Conservation (phyloP, 1,140 invertebrate genomes). For the Brachionus calyciflorus region DNA sequence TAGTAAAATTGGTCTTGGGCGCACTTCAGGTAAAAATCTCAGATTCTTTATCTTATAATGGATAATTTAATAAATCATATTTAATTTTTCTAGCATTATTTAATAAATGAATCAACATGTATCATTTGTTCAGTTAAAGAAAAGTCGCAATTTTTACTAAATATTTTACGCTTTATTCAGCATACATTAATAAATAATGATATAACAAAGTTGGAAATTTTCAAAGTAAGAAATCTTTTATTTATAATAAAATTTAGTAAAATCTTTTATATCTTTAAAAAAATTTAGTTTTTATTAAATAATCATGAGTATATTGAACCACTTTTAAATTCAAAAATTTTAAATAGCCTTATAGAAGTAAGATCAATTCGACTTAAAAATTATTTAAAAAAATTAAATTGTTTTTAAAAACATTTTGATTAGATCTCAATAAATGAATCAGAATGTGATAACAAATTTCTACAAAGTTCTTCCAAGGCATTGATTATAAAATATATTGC, state of each 20-base stretch:
- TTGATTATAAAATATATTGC: slow-evolving; percentile 40
- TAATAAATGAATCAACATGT: neutral
- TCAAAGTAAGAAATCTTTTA: neutral
- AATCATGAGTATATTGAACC: slow-evolving; percentile 25
- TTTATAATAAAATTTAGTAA: too few species aligned
- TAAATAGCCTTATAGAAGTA: slow-evolving; percentile 22
- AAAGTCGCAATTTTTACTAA: slow-evolving; percentile 28
- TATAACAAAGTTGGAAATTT: neutral
- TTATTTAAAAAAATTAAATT: neutral
- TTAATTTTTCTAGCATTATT: neutral
- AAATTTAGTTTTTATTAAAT: slow-evolving; percentile 29
- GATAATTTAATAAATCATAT: neutral
- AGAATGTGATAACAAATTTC: slow-evolving; percentile 2
- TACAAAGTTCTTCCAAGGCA: neutral
- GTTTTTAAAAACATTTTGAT: neutral
- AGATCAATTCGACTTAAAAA: neutral
- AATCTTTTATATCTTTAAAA: too few species aligned
- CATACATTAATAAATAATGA: neutral
- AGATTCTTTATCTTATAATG: neutral
- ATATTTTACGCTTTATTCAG: slow-evolving; percentile 30
- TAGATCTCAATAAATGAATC: slow-evolving; percentile 32
- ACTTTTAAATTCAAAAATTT: slow-evolving; percentile 12
- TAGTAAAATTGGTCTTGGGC: slow-evolving; percentile 15
- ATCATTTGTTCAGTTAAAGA: slow-evolving; percentile 4
- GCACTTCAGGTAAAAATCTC: neutral